Evolutionary conservation across 37 sponge, comb jelly and placozoan species (phyloP), one percentile per base, ranked within the genome.

Genomic region (Geodia barretti): DNA sequence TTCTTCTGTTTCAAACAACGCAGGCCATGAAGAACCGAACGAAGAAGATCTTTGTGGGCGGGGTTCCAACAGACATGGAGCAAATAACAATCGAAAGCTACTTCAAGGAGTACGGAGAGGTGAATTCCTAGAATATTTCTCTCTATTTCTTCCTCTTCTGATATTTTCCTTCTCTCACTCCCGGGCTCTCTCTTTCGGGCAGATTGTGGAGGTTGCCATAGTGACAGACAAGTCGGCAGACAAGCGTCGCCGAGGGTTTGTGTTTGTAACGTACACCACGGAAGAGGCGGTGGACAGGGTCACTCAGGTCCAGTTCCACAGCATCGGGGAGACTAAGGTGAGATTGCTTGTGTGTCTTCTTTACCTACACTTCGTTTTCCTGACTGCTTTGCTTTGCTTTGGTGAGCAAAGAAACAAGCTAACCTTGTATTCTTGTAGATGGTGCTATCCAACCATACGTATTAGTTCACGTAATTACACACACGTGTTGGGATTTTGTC

Each of bases 11-110:
- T 64, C 65, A 19, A 20, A n/a, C 41, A 35, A 20, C 69, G 11
- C 36, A 84, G 86, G 74, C 80, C 32, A 59, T 60, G 69, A 82
- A 83, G 62, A 68, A 84, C 29, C 67, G 83, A 59, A 89, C 92
- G 0, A 91, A 91, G 38, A 95, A 95, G 78, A 85, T 95, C 24
- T 95, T 95, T 73, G 89, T 91, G 17, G 95, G 95, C 14, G 94
- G 94, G 8, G 94, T 94, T 1, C 94, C 94, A 2, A 79, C 82
- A 39, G 79, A 75, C 23, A 83, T 94, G 88, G 31, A 61, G 0
- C 74, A 94, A 74, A 74, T 84, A 39, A 61, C 59, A 1, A 76
- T 95, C 4, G 60, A 68, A 7, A 29, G 54, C 0, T 82, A 95
- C 79, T 95, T 95, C 64, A 42, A 41, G 14, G 60, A 77, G 34